Base-by-base conservation (phyloP, 92 coral and sea anemone genomes). In the Pocillopora meandrina region DNA sequence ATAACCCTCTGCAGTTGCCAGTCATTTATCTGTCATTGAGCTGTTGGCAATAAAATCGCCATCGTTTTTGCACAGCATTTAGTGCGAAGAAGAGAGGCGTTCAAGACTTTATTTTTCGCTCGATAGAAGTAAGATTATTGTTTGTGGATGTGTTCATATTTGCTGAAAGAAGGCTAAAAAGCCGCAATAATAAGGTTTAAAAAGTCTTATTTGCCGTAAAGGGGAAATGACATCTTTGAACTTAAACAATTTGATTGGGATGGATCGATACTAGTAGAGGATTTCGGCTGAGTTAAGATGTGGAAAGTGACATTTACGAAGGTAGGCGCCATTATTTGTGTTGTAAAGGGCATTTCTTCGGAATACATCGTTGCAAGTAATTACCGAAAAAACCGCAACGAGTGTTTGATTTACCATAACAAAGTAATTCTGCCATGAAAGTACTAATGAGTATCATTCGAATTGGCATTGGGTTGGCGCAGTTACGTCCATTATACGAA, bases 321-420 rank as follows among this genome's bases (percentile, higher is more conserved):
- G 71, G 71, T 65, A 65, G 71, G 33, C 71, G 17, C 71, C 74
- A 26, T 69, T 69, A 21, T 69, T 36, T 69, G 74, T 69, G 74
- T 69, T 69, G 42, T 69, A 69, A 69, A 69, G 74, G 74, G 74
- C 31, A 26, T 26, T 26, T 26, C 31, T 26, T 26, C 31, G 31
- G 31, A 36, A 69, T 69, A 21, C 0, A 57, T 0, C 14, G 17
- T 33, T 67, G 17, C 72, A 26, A 26, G 31, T 26, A 26, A 26
- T 26, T 0, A 26, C 31, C 31, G 31, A 26, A 26, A 26, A 26
- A 26, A 26, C 31, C 31, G 0, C 31, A 26, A 26, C 31, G 31
- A 26, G 31, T 26, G 31, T 26, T 26, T 26, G 31, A 26, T 26
- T 26, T 26, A 26, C 31, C 0, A 26, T 0, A 26, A 26, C 31